phyloP scores from a whole-genome alignment of 2,797 vertebrate genomes.

The Pampus argenteus region DNA sequence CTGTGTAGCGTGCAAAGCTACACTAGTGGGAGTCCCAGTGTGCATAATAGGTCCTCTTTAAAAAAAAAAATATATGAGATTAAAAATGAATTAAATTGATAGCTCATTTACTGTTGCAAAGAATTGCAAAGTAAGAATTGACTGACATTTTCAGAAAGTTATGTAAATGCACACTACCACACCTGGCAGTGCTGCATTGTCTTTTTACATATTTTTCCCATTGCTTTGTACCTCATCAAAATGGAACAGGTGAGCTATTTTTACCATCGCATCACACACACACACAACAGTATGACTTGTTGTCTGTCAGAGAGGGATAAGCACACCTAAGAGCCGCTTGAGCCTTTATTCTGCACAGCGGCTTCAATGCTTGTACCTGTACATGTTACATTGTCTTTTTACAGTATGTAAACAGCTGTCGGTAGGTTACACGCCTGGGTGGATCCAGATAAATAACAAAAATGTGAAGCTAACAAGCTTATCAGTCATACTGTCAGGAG shows the following conservation, averaged over 20 bases:
- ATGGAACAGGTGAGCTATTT: not conserved
- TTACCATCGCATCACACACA: conserved; percentile 13
- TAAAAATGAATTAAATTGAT: not conserved
- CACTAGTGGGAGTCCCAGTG: too few species aligned
- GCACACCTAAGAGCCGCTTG: not conserved
- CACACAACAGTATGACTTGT: not conserved
- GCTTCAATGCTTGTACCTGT: conserved; percentile 14
- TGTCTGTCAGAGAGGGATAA: conserved; percentile 13
- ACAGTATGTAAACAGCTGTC: conserved; percentile 71
- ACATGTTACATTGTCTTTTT: conserved; percentile 47
- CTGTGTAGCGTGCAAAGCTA: too few species aligned
- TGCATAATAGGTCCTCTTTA: too few species aligned
- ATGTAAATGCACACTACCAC: not conserved
- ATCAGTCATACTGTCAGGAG: conserved; percentile 59
- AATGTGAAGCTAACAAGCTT: conserved; percentile 34
- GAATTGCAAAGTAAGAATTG: too few species aligned
- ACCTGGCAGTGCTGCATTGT: not conserved
- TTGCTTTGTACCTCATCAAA: conserved; percentile 6
- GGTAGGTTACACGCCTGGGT: conserved; percentile 30
- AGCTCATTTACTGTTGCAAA: not conserved
- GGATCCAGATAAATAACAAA: conserved; percentile 41
- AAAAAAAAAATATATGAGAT: too few species aligned
- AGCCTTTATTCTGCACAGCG: conserved; percentile 1
- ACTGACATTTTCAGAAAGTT: not conserved
- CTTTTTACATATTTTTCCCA: not conserved